These are phyloP conservation scores for Synergus itoensis DNA, from an alignment of 2,888 invertebrate species.

Conservation along the genomic window DNA sequence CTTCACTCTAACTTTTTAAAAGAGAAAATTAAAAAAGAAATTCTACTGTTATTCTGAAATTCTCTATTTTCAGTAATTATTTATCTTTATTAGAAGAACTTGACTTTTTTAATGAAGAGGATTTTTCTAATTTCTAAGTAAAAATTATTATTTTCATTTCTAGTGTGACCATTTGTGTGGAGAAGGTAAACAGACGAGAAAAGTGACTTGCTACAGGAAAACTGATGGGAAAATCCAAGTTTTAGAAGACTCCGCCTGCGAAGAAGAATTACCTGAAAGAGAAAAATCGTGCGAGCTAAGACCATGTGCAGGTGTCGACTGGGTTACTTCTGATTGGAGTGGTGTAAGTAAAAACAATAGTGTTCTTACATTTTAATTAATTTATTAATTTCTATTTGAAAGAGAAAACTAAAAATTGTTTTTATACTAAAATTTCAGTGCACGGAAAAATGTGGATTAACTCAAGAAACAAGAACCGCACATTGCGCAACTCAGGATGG, in stretches of 20 bases:
- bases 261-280: slow-evolving; percentile 84
- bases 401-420: neutral
- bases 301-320: slow-evolving; percentile 95
- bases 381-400: neutral
- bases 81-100: neutral
- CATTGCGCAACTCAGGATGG: slow-evolving; percentile 87
- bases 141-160: slow-evolving; percentile 29
- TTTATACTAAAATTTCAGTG: slow-evolving; percentile 81
- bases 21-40: neutral
- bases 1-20: neutral
- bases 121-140: no score
- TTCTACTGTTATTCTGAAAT: neutral
- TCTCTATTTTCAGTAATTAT: slow-evolving; percentile 23
- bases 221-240: slow-evolving; percentile 83
- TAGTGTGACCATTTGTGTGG: slow-evolving; percentile 96
- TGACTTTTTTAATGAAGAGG: no score
- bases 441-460: slow-evolving; percentile 86
- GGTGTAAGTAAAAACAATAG: slow-evolving; percentile 83
- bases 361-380: neutral
- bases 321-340: slow-evolving; percentile 92
- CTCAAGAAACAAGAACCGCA: slow-evolving; percentile 85
- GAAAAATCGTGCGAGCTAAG: slow-evolving; percentile 86
- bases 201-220: slow-evolving; percentile 89
- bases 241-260: slow-evolving; percentile 83
- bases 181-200: slow-evolving; percentile 89